A percentile compares a stretch with the other conserved stretches of the same genome.
Conservation (phyloP, 1,140 invertebrate genomes). For the Heliconius congener region DNA sequence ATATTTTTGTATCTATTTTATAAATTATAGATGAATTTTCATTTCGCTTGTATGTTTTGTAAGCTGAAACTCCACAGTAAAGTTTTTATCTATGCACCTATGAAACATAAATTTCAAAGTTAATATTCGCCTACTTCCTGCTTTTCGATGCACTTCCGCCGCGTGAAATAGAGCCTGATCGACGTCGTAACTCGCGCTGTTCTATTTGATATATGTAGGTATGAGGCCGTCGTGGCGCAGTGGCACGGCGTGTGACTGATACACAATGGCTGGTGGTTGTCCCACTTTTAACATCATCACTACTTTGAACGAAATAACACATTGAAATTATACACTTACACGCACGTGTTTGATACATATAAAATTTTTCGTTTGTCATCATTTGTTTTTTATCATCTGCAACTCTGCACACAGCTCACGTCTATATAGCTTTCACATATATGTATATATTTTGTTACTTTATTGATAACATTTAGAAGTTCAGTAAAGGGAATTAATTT, state of each 20-base stretch:
- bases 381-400: background rate
- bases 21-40: background rate
- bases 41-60: background rate
- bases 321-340: background rate
- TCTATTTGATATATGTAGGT: background rate
- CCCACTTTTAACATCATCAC: background rate
- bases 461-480: background rate
- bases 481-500: background rate
- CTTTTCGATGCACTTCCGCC: slow-evolving; percentile 19
- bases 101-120: slow-evolving; percentile 19
- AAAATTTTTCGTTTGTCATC: background rate
- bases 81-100: slow-evolving; percentile 7
- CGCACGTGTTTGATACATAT: background rate
- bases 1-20: too few species aligned
- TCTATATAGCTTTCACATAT: background rate
- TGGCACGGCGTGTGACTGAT: too few species aligned
- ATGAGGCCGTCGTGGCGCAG: too few species aligned
- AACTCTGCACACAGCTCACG: background rate
- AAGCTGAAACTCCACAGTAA: background rate
- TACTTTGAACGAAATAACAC: background rate
- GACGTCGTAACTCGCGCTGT: background rate
- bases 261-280: too few species aligned
- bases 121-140: slow-evolving; percentile 21
- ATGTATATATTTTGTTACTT: background rate
- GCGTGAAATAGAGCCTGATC: slow-evolving; percentile 20